Evolutionary conservation across 2,113 vertebrate genomes (phyloP).

Genomic region (Microcebus tavaratra): DNA sequence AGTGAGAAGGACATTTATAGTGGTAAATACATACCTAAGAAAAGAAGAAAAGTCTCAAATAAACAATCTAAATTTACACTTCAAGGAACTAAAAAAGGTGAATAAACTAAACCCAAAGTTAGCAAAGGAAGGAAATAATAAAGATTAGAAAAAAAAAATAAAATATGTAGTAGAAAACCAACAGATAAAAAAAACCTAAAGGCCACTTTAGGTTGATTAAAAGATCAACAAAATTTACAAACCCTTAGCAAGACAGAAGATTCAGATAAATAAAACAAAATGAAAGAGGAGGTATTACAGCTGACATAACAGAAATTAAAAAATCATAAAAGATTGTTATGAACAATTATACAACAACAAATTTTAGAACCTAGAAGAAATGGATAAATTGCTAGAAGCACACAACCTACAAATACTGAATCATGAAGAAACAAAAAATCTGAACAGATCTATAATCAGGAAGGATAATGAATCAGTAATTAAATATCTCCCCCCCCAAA

Average conservation of each 20-base stretch:
- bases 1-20: not conserved
- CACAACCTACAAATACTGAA: not conserved
- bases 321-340: not conserved
- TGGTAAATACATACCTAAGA: not conserved
- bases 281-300: not conserved
- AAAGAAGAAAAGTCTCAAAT: not conserved
- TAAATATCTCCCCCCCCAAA: not conserved
- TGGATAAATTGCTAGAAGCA: not conserved
- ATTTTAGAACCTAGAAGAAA: not conserved
- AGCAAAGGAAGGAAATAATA: not conserved
- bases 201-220: not conserved
- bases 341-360: not conserved
- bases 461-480: not conserved
- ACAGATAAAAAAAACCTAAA: not conserved
- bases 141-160: not conserved
- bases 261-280: constrained; percentile 14
- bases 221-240: not conserved
- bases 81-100: not conserved
- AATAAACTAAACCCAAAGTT: not conserved
- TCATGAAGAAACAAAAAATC: not conserved
- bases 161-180: not conserved
- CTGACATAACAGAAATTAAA: not conserved
- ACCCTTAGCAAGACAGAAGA: not conserved
- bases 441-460: not conserved
- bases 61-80: not conserved